Base-by-base conservation (phyloP, 2,888 invertebrate species). In the Drosophila subsilvestris region DNA sequence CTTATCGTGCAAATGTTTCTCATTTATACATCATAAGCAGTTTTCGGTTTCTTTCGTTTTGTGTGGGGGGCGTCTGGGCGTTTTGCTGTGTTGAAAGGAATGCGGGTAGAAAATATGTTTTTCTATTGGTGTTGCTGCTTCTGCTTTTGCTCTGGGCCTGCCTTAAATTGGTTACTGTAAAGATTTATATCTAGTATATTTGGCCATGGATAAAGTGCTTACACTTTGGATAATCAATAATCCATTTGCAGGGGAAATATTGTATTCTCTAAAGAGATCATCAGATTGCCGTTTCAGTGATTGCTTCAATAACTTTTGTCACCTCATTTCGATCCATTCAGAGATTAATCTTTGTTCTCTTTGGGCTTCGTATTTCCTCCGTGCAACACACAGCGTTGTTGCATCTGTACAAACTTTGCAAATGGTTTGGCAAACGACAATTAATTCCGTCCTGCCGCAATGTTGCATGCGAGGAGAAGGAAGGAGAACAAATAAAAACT, bases 391-490 rank as follows among this genome's bases (percentile, higher is more conserved):
- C 37, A 29, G 51, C 55, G 20, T 20, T 55, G 60, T 45, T 55
- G 65, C 65, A 70, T 56, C 55, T 71, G 70, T 61, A 42, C 59
- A 65, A 74, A 59, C 67, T 53, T 67, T 37, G 74, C 37, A 56
- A 74, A 74, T 67, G 57, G 53, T 63, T 71, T 49, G 63, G 57
- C 77, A 78, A 84, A 76, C 63, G 76, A 63, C 76, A 83, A 84
- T 83, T 83, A 84, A 83, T 83, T 79, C 63, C 65, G 72, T 84
- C 56, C 77, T n/a, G 69, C 84, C 72, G 60, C 75, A 67, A 61
- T 78, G 58, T 45, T 42, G 55, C 61, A 61, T 22, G 51, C 12
- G 53, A 61, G 54, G 54, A n/a, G 44, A 32, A 14, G 20, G 43
- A 44, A 37, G 53, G 54, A 17, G 20, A 48, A 29, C 69, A 61